Evolutionary conservation across 2,888 invertebrate species (phyloP), one percentile per base, ranked within the genome.

Genomic region (Leptinotarsa rubiginosa): DNA sequence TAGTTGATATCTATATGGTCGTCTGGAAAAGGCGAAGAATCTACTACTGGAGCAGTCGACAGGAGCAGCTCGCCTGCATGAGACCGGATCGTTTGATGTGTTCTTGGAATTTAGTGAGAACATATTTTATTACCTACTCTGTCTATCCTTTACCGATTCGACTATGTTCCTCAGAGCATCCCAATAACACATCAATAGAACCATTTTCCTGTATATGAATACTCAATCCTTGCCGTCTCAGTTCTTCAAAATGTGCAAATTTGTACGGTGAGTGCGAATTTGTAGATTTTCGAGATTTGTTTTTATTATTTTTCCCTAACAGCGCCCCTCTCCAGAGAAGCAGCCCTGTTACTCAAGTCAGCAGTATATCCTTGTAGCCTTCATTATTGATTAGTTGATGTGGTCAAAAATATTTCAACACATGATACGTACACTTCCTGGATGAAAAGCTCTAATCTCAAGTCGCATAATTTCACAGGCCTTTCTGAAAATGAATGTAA

Each of bases 121-220:
- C 68, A 69, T 65, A 31, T 56, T 70, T 49, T 7, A 54, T 75
- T 67, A 56, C 68, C 18, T 49, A 22, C 56, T 25, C 70, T 69
- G 66, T 70, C 64, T 59, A 52, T 77, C 74, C 71, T 73, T 41
- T 47, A 74, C 76, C 69, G 47, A 69, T 41, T 56, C 74, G 49
- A 66, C 49, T 71, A 69, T 75, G 73, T 77, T 77, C 75, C 74
- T 73, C 64, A 66, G 72, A 54, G 59, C 72, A 73, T 83, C 77
- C 79, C 84, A 85, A 84, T 81, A 85, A 85, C 85, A 86, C 85
- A 86, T 86, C 85, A 86, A 82, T 79, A 85, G 85, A 85, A 83
- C 84, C 85, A 83, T 56, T 75, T 62, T 62, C 62, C 62, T 31
- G 62, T 31, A 31, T 62, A 62, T 62, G 31, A 41, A 62, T 15